Evolutionary conservation across 2,113 vertebrate genomes (phyloP).

Genomic region (Ciconia maguari): DNA sequence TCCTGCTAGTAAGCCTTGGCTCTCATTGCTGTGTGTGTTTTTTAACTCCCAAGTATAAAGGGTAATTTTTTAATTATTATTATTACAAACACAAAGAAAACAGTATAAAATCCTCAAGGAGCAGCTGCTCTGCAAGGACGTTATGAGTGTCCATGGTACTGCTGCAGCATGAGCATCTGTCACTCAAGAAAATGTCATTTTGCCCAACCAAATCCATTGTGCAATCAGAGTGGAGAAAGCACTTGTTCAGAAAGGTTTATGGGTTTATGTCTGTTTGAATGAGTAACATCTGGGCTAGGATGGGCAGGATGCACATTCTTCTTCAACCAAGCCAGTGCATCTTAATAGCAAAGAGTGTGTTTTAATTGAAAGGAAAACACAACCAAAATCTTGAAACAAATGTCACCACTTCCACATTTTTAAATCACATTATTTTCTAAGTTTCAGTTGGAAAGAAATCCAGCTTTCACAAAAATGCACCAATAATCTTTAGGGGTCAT

Average conservation of each 20-base stretch:
- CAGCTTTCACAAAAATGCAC: neutral
- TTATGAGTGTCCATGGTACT: neutral
- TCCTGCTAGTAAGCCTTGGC: neutral
- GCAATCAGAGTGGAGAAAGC: constrained; percentile 37
- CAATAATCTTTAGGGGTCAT: neutral
- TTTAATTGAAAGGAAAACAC: neutral
- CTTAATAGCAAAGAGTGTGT: neutral
- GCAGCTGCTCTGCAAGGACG: constrained; percentile 7
- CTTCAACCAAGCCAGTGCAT: neutral
- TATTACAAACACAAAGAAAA: neutral
- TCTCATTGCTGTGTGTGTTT: neutral
- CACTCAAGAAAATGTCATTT: constrained; percentile 53
- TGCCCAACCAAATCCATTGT: constrained; percentile 22
- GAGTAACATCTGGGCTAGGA: neutral
- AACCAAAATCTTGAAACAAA: neutral
- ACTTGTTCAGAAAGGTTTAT: constrained; percentile 54
- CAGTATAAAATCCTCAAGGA: neutral
- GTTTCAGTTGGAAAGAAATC: neutral
- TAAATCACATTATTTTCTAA: neutral
- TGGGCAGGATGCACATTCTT: neutral
- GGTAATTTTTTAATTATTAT: neutral
- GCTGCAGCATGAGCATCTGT: constrained; percentile 12
- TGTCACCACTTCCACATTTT: neutral
- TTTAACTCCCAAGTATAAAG: neutral
- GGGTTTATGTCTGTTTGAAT: neutral